Percentiles rank a stretch among this genome's conserved stretches.
Conservation (phyloP, 2,888 invertebrate genomes). For the Phortica okadai region DNA sequence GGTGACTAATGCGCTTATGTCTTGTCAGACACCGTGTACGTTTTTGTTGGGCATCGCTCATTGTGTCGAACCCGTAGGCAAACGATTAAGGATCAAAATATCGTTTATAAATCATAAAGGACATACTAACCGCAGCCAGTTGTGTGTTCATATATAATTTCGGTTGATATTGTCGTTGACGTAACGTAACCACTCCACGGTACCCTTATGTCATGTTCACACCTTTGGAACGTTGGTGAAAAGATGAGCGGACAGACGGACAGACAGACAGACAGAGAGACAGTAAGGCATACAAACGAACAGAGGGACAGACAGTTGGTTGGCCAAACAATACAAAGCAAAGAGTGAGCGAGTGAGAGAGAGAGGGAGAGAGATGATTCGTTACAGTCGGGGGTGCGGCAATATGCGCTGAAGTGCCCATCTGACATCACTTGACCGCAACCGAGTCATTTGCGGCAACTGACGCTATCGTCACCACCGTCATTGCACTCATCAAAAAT, state of each 20-base stretch:
- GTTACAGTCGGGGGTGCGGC: slow-evolving; percentile 3
- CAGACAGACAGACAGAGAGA: slow-evolving; percentile 42
- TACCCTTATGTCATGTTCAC: too few relatives aligned
- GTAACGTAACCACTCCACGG: not conserved
- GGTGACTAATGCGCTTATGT: too few relatives aligned
- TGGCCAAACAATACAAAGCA: too few relatives aligned
- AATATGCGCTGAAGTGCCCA: slow-evolving; percentile 16
- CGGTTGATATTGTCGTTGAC: not conserved
- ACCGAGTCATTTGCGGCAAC: slow-evolving; percentile 28
- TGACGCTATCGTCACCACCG: slow-evolving; percentile 5
- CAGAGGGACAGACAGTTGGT: slow-evolving; percentile 47
- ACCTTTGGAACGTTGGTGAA: too few relatives aligned
- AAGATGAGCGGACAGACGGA: slow-evolving; percentile 25
- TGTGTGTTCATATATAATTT: too few relatives aligned
- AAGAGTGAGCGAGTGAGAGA: slow-evolving; percentile 2
- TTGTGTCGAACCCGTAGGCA: slow-evolving; percentile 33
- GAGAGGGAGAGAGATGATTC: not conserved
- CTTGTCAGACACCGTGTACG: too few relatives aligned
- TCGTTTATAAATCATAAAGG: slow-evolving; percentile 67
- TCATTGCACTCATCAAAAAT: not conserved
- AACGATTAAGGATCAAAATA: slow-evolving; percentile 67
- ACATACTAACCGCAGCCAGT: slow-evolving; percentile 53
- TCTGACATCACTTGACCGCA: slow-evolving; percentile 12
- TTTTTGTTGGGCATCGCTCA: not conserved
- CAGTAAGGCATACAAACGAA: too few relatives aligned